These are phyloP conservation scores for Hoplias malabaricus DNA, from an alignment of 2,113 vertebrate genomes.

Conservation along the genomic window DNA sequence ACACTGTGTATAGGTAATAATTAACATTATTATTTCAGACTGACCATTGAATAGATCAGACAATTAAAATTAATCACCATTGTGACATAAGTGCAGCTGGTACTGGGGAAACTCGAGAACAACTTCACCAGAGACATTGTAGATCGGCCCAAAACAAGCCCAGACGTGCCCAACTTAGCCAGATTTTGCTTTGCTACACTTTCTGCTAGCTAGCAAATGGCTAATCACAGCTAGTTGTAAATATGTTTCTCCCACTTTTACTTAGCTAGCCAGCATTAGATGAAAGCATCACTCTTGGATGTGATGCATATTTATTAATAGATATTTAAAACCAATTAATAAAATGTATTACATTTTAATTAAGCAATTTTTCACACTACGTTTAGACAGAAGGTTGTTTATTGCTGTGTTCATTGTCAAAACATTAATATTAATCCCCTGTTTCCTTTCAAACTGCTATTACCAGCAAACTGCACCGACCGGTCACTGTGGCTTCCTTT, in stretches of 20 bases:
- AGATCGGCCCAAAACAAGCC: neutral
- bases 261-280: neutral
- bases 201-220: neutral
- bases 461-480: neutral
- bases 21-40: too few relatives aligned
- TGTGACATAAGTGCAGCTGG: neutral
- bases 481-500: too few relatives aligned
- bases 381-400: neutral
- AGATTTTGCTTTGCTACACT: neutral
- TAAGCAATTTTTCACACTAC: too few relatives aligned
- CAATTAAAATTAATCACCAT: conserved; percentile 3
- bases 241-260: neutral
- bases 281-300: neutral
- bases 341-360: too few relatives aligned
- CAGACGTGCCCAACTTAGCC: neutral
- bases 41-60: too few relatives aligned
- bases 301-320: neutral
- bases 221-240: neutral
- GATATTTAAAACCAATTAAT: too few relatives aligned
- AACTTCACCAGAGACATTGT: neutral
- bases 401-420: neutral
- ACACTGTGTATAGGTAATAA: too few relatives aligned
- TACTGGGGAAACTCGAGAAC: neutral
- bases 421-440: neutral
- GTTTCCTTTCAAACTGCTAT: neutral